These are phyloP conservation scores for Luperina testacea DNA, from an alignment of 2,888 invertebrate genomes.

Conservation along the genomic window DNA sequence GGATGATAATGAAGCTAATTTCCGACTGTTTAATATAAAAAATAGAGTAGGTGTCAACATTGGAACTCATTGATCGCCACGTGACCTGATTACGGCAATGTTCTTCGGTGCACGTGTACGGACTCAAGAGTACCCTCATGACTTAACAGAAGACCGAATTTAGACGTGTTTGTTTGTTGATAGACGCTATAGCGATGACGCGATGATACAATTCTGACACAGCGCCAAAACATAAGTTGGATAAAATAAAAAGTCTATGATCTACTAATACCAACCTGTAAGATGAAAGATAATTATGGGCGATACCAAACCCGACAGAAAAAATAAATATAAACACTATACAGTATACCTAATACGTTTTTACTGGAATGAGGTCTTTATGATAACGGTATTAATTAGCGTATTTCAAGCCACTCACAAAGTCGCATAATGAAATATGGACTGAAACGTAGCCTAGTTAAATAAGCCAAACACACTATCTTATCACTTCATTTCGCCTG, in stretches of 20 bases:
- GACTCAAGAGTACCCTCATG: constrained; percentile 55
- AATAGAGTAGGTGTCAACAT: constrained; percentile 15
- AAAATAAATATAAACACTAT: neutral
- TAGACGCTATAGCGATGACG: constrained; percentile 20
- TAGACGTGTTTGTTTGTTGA: constrained; percentile 28
- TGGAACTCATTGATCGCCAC: constrained; percentile 55
- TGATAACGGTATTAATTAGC: constrained; percentile 13
- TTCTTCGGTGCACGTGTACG: constrained; percentile 64
- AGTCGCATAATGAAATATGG: neutral
- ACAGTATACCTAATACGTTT: too few relatives aligned
- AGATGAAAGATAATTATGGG: neutral
- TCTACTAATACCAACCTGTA: neutral
- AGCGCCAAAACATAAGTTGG: constrained; percentile 23
- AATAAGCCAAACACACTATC: constrained; percentile 20
- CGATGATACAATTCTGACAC: constrained; percentile 43
- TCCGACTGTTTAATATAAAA: neutral
- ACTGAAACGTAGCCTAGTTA: neutral
- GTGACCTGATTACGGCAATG: constrained; percentile 55
- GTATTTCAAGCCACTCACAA: neutral
- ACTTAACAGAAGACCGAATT: constrained; percentile 62
- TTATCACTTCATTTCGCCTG: constrained; percentile 49
- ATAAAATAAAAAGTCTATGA: neutral
- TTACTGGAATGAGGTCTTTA: constrained; percentile 9
- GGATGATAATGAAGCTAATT: constrained; percentile 28
- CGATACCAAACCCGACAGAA: neutral